Conservation (phyloP, 2,888 invertebrate species). For the Mesochorus sp. region DNA sequence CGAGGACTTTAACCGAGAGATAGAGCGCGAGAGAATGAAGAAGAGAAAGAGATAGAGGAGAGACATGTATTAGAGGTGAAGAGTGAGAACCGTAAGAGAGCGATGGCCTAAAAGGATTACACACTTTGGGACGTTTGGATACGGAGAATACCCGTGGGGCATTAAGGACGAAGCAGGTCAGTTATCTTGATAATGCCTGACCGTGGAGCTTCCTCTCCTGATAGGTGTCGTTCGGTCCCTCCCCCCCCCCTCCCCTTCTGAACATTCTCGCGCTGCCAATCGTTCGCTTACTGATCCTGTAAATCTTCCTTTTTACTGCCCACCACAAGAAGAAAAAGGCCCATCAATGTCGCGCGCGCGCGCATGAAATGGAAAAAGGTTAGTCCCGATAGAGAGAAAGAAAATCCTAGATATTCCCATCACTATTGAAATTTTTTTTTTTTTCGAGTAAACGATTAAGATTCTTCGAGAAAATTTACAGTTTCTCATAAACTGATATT, state of each 20-base stretch:
- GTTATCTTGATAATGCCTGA: slow-evolving; percentile 58
- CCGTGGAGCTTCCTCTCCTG: slow-evolving; percentile 17
- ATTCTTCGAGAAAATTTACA: not conserved
- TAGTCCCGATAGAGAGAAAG: not conserved
- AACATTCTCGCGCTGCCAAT: slow-evolving; percentile 28
- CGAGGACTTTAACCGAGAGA: slow-evolving; percentile 38
- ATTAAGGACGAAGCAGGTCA: slow-evolving; percentile 60
- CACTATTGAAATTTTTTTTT: too few relatives aligned
- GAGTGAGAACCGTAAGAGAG: slow-evolving; percentile 56
- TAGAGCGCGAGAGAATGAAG: not conserved
- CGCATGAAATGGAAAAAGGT: not conserved
- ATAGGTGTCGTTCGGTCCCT: not conserved
- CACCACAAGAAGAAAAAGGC: not conserved
- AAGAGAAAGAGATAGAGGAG: not conserved
- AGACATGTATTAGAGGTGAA: slow-evolving; percentile 27
- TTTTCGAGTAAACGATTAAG: too few relatives aligned
- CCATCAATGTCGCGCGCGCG: not conserved
- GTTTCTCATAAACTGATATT: not conserved
- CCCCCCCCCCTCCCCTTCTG: not conserved
- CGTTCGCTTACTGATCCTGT: not conserved
- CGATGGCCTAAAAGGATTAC: slow-evolving; percentile 62
- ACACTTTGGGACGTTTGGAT: slow-evolving; percentile 49
- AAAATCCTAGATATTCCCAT: too few relatives aligned
- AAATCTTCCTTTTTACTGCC: not conserved
- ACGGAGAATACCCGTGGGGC: slow-evolving; percentile 28